These are phyloP conservation scores for Mycteria americana DNA, from an alignment of 2,797 vertebrate genomes.

Conservation along the genomic window DNA sequence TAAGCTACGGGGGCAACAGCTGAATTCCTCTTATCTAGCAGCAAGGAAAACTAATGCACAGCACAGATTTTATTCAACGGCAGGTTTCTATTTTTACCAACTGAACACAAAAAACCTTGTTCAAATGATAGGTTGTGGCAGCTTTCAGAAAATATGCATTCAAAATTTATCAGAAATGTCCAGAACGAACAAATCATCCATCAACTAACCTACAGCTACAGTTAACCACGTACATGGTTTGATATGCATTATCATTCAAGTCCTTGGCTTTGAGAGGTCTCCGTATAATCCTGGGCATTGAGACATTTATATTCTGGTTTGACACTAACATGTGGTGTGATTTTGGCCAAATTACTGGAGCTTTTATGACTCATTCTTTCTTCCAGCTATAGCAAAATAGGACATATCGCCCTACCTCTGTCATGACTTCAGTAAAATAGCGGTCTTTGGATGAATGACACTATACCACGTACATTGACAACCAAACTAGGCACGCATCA, in stretches of 20 bases:
- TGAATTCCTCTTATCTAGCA: background rate
- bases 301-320: background rate
- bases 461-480: background rate
- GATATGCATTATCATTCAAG: background rate
- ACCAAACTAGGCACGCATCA: background rate
- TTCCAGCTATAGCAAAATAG: background rate
- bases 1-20: background rate
- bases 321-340: background rate
- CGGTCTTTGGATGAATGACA: background rate
- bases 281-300: background rate
- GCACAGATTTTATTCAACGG: background rate
- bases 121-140: background rate
- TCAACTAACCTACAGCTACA: background rate
- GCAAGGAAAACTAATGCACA: background rate
- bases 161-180: background rate
- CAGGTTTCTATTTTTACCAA: constrained; percentile 13
- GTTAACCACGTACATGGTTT: fast-evolving
- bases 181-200: background rate
- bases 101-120: background rate
- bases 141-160: background rate
- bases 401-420: background rate
- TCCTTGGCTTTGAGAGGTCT: background rate
- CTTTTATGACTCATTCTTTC: background rate
- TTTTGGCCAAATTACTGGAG: background rate
- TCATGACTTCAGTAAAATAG: background rate